phyloP scores from a whole-genome alignment of 2,888 invertebrate species.

The Sabatieria punctata region DNA sequence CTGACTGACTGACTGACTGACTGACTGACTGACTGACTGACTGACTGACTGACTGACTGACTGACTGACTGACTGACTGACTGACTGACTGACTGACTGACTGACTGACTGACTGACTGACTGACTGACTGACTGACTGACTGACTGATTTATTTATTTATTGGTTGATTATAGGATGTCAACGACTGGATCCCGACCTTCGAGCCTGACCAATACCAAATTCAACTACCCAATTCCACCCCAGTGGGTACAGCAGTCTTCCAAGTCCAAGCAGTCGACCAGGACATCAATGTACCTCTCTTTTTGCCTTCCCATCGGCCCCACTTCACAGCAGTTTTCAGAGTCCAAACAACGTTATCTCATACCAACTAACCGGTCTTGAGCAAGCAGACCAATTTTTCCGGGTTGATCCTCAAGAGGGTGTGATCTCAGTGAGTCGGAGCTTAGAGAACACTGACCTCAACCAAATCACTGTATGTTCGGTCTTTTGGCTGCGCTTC shows the following conservation, averaged over 20 bases:
- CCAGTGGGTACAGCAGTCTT: conserved; percentile 76
- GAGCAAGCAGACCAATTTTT: conserved; percentile 52
- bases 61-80: too few species aligned
- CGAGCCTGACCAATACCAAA: conserved; percentile 57
- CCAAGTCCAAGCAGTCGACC: conserved; percentile 63
- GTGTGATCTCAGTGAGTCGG: conserved; percentile 67
- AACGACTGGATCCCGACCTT: conserved; percentile 86
- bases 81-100: too few species aligned
- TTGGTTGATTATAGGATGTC: conserved; percentile 34
- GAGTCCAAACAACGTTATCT: conserved; percentile 27
- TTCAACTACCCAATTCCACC: conserved; percentile 76
- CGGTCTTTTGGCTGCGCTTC: too few species aligned
- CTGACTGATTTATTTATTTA: too few species aligned
- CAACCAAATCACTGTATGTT: not conserved
- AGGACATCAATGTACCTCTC: conserved; percentile 36
- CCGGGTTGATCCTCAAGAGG: conserved; percentile 66
- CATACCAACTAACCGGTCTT: conserved; percentile 19
- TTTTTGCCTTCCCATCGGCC: not conserved
- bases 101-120: too few species aligned
- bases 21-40: too few species aligned
- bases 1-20: too few species aligned
- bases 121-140: too few species aligned
- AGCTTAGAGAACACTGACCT: conserved; percentile 61
- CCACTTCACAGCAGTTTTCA: conserved; percentile 9
- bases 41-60: too few species aligned